Conservation (phyloP, 2,113 vertebrate species). For the Rhabdornis inornatus region DNA sequence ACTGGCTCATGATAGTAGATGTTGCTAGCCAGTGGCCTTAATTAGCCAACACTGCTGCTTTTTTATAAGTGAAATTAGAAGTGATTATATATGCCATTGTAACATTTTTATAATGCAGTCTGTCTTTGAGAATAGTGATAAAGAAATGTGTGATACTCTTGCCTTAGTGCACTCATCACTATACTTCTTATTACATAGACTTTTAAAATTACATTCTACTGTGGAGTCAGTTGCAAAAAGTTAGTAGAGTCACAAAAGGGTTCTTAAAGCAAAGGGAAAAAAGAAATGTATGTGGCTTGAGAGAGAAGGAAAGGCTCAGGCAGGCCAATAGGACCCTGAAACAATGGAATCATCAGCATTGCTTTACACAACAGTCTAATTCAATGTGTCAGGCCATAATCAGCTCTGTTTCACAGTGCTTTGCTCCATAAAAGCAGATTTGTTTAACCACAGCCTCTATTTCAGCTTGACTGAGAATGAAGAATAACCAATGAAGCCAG, state of each 20-base stretch:
- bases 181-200: background rate
- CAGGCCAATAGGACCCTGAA: background rate
- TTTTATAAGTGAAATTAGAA: background rate
- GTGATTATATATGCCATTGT: background rate
- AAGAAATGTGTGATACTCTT: background rate
- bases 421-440: slow-evolving; percentile 84
- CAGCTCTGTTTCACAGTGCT: slow-evolving; percentile 90
- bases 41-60: background rate
- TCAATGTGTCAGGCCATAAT: slow-evolving; percentile 87
- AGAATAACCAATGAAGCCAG: slow-evolving; percentile 68
- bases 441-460: slow-evolving; percentile 87
- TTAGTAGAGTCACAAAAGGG: background rate
- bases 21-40: background rate
- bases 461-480: slow-evolving; percentile 78
- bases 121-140: background rate
- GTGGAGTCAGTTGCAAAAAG: background rate
- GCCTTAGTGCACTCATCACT: background rate
- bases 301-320: background rate
- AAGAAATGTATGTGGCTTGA: background rate
- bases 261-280: background rate
- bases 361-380: slow-evolving; percentile 75
- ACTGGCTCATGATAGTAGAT: background rate
- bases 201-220: background rate
- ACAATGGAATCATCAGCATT: slow-evolving; percentile 70
- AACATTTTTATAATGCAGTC: background rate